These are phyloP conservation scores for Balanococcus diminutus DNA, from an alignment of 2,888 invertebrate species.

Conservation along the genomic window DNA sequence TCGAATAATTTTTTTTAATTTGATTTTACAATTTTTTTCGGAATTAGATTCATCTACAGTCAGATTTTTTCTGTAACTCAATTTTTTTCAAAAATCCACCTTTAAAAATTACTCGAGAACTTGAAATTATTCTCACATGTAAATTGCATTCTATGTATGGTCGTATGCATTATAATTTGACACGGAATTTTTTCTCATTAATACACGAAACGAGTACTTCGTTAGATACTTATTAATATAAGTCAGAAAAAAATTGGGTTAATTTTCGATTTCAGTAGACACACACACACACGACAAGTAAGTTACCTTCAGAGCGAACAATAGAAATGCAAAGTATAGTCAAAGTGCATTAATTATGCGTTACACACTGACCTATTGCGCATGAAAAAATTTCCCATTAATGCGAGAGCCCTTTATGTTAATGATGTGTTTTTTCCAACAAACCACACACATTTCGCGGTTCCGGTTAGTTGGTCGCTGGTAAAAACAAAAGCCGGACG, in stretches of 20 bases:
- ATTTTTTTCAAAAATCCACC: too few species aligned
- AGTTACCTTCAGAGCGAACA: slow-evolving; percentile 12
- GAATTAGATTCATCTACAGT: too few species aligned
- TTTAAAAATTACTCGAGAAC: too few species aligned
- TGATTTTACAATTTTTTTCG: too few species aligned
- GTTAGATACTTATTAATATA: neutral
- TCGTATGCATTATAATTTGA: neutral
- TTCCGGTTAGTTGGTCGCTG: neutral
- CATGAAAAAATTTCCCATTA: slow-evolving; percentile 17
- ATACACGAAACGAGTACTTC: neutral
- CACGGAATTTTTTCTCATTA: neutral
- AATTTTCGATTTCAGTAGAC: slow-evolving; percentile 26
- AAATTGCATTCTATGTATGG: neutral
- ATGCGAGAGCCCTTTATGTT: neutral
- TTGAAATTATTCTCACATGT: neutral
- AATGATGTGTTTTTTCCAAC: slow-evolving; percentile 4
- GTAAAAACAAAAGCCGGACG: slow-evolving; percentile 40
- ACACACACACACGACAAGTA: neutral
- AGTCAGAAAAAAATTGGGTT: neutral
- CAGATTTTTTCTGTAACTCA: too few species aligned
- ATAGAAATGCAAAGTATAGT: slow-evolving; percentile 33
- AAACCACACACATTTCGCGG: neutral
- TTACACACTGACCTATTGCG: slow-evolving; percentile 40
- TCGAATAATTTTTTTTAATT: too few species aligned
- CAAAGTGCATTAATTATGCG: slow-evolving; percentile 30